phyloP scores from a whole-genome alignment of 2,888 invertebrate genomes.

The Invenusta paracnida region DNA sequence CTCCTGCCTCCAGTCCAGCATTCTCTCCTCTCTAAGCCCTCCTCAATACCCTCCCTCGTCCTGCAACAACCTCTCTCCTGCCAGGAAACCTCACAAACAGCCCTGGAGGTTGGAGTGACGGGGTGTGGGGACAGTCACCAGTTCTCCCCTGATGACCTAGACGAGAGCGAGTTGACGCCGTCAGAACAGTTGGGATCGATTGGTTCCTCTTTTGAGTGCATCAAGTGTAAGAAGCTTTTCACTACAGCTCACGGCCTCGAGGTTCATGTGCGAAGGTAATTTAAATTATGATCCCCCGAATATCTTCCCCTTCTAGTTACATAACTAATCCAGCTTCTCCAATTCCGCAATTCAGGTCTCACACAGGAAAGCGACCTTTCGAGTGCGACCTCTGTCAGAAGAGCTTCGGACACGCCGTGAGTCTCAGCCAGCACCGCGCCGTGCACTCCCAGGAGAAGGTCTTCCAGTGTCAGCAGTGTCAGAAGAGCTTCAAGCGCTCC shows the following conservation, averaged over 20 bases:
- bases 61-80: background rate
- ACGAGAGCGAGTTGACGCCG: background rate
- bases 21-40: background rate
- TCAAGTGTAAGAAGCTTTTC: conserved; percentile 85
- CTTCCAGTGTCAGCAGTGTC: conserved; percentile 86
- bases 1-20: conserved; percentile 3
- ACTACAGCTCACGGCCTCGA: conserved; percentile 93
- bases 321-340: background rate
- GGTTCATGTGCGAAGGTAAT: conserved; percentile 78
- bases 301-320: background rate
- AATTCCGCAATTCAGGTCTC: conserved; percentile 68
- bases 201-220: conserved; percentile 25
- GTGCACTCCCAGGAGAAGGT: conserved; percentile 60
- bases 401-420: conserved; percentile 93
- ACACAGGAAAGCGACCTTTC: conserved; percentile 82
- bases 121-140: background rate
- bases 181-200: too few species aligned
- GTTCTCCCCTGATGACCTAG: background rate
- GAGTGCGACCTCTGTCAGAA: conserved; percentile 95
- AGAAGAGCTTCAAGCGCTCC: conserved; percentile 89
- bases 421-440: conserved; percentile 86
- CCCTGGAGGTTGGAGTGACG: background rate
- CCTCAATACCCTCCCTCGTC: background rate
- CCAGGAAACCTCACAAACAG: background rate
- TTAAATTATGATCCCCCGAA: background rate